Base-by-base conservation (phyloP, 2,113 vertebrate species). In the Calidris pugnax region DNA sequence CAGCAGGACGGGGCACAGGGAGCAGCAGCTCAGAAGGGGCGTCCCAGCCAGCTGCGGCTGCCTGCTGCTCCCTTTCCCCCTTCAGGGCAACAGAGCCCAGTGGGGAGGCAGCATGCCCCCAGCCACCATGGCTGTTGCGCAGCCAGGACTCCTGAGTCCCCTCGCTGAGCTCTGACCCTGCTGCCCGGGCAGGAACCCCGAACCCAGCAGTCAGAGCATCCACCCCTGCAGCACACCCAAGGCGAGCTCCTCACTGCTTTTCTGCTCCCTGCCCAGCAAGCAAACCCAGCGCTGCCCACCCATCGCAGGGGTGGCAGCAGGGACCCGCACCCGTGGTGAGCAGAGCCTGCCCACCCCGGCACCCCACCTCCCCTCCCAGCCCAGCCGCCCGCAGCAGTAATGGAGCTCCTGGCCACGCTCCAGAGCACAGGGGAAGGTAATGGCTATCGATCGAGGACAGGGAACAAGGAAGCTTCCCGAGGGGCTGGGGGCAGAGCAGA, bases 391-490 rank as follows among this genome's bases (percentile, higher is more conserved):
- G 2, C 86, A 62, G 93, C 86, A 22, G 57, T 97, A 97, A 97
- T 97, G 96, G 96, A 97, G 85, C 51, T 33, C 12, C 94, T 97
- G 97, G 97, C 95, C 35, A 10, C 0, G 2, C 73, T 97, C 97
- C 97, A 97, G 95, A 7, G 50, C 9, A 3, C 86, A 75, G 80
- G n/a, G 48, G 20, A 76, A 93, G 75, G 94, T 94, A 96, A 96
- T 92, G 93, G 93, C 57, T 94, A 97, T 97, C 4, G 96, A 97
- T 95, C 66, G 64, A 39, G 79, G 73, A 28, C 64, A 72, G 59
- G 74, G 69, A 89, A 51, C 1, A 4, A 57, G 67, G 78, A 89
- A 53, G 63, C 72, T 78, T 86, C 88, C 64, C 20, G 10, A 68
- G 39, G 53, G 39, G 47, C 6, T 24, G 45, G 33, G 76, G 81